Evolutionary conservation across 2,113 vertebrate species (phyloP).

Genomic region (Callorhinus ursinus): DNA sequence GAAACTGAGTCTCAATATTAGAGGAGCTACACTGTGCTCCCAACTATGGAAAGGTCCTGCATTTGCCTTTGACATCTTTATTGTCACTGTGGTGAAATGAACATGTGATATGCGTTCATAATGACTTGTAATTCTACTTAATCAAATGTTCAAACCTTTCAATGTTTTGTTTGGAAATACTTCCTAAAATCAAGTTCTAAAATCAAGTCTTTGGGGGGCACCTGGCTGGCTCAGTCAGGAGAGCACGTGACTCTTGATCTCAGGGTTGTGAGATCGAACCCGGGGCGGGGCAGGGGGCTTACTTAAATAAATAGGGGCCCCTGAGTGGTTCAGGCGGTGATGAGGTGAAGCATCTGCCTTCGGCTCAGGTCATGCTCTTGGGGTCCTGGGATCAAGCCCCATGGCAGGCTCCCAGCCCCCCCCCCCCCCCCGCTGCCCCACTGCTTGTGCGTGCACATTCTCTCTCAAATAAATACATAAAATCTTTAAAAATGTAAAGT

Average conservation of each 20-base stretch:
- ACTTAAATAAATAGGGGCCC: background rate
- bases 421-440: too few species aligned
- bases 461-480: background rate
- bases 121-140: background rate
- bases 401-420: background rate
- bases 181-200: background rate
- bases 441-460: accelerated
- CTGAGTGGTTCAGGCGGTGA: background rate
- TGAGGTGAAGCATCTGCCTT: background rate
- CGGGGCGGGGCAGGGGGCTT: background rate
- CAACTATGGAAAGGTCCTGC: background rate
- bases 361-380: background rate
- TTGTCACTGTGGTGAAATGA: background rate
- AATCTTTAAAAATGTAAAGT: background rate
- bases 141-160: background rate
- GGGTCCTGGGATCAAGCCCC: background rate
- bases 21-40: background rate
- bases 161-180: background rate
- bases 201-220: background rate
- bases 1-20: background rate
- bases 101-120: background rate
- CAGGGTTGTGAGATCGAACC: background rate
- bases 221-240: background rate
- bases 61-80: background rate
- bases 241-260: background rate